Evolutionary conservation across 1,140 invertebrate genomes (phyloP), one percentile per base, ranked within the genome.

Genomic region (Leptinotarsa undecemlineata): DNA sequence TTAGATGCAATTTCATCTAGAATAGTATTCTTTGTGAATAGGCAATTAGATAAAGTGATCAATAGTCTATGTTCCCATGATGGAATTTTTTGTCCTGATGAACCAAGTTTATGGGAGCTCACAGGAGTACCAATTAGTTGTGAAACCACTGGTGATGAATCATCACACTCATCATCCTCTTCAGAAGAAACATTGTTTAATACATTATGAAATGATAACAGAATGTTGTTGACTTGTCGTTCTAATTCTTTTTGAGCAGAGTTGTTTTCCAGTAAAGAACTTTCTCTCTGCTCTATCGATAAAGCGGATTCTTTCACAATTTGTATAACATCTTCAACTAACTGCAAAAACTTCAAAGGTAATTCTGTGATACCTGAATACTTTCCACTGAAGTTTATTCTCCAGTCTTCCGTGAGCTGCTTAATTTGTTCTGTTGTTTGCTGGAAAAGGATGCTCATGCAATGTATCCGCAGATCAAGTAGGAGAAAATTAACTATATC

Each of bases 11-110:
- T 88, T 78, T 90, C 87, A 1, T 91, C 90, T 68, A 98, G 88
- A 14, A 95, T 89, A 57, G 90, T 88, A 68, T 91, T 90, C 48
- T 91, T 86, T 6, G 94, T 95, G 83, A 95, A 96, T 63, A 91
- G 91, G 85, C 95, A 96, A 86, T 98, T 98, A 81, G 95, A 95
- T 67, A 96, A 88, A 61, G 95, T 93, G 68, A 96, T 93, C 21
- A 98, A 87, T 72, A 98, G 87, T 47, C 93, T 90, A 79, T 93
- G 90, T 82, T 95, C 94, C 90, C 92, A 94, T 62, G 88, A 89
- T 79, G 91, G 87, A 48, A 86, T 85, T n/a, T 75, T 78, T 78
- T 74, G 81, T 74, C 75, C 77, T 33, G 74, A 81, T 15, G 73
- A 51, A 23, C 75, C 74, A 15, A 67, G 76, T 76, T 74, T 82